Evolutionary conservation across 1,140 invertebrate species (phyloP), one percentile per base, ranked within the genome.

Genomic region (Achroia grisella): DNA sequence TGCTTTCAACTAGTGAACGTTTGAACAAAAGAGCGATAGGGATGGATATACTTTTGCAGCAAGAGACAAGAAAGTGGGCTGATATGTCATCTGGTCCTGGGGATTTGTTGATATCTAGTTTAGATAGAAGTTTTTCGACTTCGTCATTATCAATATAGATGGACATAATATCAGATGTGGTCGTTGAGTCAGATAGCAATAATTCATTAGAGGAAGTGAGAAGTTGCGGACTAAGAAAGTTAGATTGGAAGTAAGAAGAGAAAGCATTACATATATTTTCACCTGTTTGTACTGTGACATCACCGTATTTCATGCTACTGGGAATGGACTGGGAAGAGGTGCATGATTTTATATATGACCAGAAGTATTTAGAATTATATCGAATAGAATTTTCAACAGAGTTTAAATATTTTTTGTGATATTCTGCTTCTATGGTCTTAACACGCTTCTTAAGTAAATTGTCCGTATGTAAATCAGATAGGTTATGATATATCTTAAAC

Each of bases 401-500:
- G n/a, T n/a, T n/a, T n/a, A n/a, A n/a, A n/a, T n/a, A n/a, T n/a
- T n/a, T n/a, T n/a, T n/a, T n/a, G n/a, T n/a, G n/a, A n/a, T n/a
- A n/a, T n/a, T n/a, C n/a, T n/a, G n/a, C n/a, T n/a, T n/a, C n/a
- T n/a, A n/a, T n/a, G n/a, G n/a, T n/a, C n/a, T n/a, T 8, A 12
- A 17, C 48, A 15, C 43, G 39, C 9, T 10, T 2, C 12, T 43
- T 29, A n/a, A 45, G 23, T 9, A 35, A 35, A 10, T 8, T 14
- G 31, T 40, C 44, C 0, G 42, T 13, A 12, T 28, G 8, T 11
- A 28, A 41, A 33, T 51, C 43, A 9, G 30, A 30, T 12, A 8
- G 4, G 13, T 41, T 51, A 15, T 39, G 37, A 45, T 47, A 52
- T n/a, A 10, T 46, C 33, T 47, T 46, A 37, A 13, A 52, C 15